Conservation (phyloP, 2,797 vertebrate genomes). For the Meriones psammophilus region DNA sequence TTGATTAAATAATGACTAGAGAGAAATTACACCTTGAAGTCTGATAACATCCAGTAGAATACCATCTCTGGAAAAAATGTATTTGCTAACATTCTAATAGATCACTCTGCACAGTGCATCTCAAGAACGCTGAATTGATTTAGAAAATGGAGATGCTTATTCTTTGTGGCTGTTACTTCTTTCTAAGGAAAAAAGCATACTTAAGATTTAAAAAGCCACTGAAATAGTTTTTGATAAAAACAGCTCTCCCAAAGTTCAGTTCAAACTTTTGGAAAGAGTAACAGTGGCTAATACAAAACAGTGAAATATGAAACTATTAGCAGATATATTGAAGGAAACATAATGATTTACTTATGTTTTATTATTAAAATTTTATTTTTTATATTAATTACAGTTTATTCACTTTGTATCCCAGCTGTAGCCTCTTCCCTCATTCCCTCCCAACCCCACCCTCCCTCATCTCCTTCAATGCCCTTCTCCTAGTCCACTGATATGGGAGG, state of each 20-base stretch:
- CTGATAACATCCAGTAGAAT: constrained; percentile 66
- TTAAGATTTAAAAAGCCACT: constrained; percentile 62
- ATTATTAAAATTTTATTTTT: too few relatives aligned
- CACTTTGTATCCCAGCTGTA: too few relatives aligned
- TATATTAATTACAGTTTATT: too few relatives aligned
- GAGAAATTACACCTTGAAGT: constrained; percentile 75
- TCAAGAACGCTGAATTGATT: constrained; percentile 70
- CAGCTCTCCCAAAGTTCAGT: background rate
- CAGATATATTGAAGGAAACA: background rate
- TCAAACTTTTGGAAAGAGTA: constrained; percentile 35
- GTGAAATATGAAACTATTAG: constrained; percentile 39
- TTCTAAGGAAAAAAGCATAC: constrained; percentile 43
- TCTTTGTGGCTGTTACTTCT: constrained; percentile 63
- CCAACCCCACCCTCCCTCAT: too few relatives aligned
- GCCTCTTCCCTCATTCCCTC: too few relatives aligned
- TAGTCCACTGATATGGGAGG: too few relatives aligned
- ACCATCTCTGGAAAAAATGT: constrained; percentile 66
- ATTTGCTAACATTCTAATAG: constrained; percentile 79
- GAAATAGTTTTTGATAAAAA: constrained; percentile 60
- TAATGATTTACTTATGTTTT: constrained; percentile 15
- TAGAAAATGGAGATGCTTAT: constrained; percentile 71
- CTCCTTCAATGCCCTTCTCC: too few relatives aligned
- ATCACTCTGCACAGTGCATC: constrained; percentile 22
- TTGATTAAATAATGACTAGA: constrained; percentile 82
- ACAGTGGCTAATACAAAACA: constrained; percentile 11